phyloP scores from a whole-genome alignment of 2,888 invertebrate species.

The Euzophera pinguis region DNA sequence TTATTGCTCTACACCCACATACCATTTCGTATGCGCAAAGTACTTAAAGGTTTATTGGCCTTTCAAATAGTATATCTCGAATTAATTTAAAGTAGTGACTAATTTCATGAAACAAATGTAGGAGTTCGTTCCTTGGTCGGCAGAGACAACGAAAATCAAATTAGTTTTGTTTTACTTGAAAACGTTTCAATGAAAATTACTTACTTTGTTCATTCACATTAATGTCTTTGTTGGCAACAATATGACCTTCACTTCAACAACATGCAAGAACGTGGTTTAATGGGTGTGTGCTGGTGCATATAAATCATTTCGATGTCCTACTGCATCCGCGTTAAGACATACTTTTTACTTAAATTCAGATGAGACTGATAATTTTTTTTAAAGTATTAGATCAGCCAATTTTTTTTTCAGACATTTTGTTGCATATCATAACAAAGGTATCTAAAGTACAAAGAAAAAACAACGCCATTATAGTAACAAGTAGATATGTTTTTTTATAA shows the following conservation, averaged over 20 bases:
- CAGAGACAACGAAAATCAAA: no score
- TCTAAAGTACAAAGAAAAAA: no score
- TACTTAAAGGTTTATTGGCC: constrained; percentile 58
- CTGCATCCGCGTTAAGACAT: neutral
- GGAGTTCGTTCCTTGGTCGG: no score
- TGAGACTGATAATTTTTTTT: no score
- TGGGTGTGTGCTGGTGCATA: neutral
- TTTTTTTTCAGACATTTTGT: no score
- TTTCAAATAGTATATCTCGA: constrained; percentile 35
- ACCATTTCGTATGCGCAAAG: constrained; percentile 44
- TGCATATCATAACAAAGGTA: no score
- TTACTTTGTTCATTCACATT: no score
- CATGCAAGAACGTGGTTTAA: neutral
- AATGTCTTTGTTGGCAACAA: neutral
- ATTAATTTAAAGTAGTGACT: neutral
- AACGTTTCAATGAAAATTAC: no score
- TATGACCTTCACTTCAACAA: neutral
- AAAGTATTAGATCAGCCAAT: no score
- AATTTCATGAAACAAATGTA: neutral
- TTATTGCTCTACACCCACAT: constrained; percentile 59
- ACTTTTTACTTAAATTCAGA: neutral
- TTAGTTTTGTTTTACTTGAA: no score
- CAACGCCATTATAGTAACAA: no score
- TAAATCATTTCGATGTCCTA: neutral
- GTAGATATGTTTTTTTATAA: no score